Evolutionary conservation across 2,797 vertebrate species (phyloP), one percentile per base, ranked within the genome.

Genomic region (Danio aesculapii): DNA sequence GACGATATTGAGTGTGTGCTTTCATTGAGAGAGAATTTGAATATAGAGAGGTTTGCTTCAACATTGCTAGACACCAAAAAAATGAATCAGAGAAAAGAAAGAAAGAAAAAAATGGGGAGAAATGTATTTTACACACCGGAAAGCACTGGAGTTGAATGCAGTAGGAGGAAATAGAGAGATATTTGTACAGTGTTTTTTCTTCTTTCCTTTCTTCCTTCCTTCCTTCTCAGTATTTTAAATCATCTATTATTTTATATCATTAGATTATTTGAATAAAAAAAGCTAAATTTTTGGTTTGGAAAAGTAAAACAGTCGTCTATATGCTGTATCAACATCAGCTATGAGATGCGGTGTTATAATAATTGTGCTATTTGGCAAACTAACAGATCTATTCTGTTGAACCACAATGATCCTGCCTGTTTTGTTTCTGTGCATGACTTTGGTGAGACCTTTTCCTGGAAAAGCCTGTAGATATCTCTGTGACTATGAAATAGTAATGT

Each of bases 401-500:
- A 43, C 11, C n/a, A 46, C 47, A 71, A 50, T 52, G 14, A 62
- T 30, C n/a, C 13, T n/a, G 17, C 13, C 0, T 61, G 63, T 59
- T 53, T 67, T 81, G 46, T 59, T 67, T 62, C 17, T 55, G 43
- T 74, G 61, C 16, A 55, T 66, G 59, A 10, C 41, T 58, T 30
- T 57, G 17, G 46, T 49, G 13, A 43, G 62, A 43, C 30, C 55
- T 77, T 83, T 77, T 30, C 30, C 44, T 50, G 73, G 53, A 59
- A 59, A 58, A 50, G 55, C 55, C 53, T 53, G 52, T 63, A 78
- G 44, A 63, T 61, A 67, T 61, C 50, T 71, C 66, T 57, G 43
- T 70, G 75, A 62, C 68, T 61, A 66, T 72, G 17, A 76, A 72
- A 52, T 19, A 12, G 39, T 67, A 52, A 69, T 57, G 58, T 2